Base-by-base conservation (phyloP, 2,888 invertebrate genomes). In the Tenthredo scrophulariae region DNA sequence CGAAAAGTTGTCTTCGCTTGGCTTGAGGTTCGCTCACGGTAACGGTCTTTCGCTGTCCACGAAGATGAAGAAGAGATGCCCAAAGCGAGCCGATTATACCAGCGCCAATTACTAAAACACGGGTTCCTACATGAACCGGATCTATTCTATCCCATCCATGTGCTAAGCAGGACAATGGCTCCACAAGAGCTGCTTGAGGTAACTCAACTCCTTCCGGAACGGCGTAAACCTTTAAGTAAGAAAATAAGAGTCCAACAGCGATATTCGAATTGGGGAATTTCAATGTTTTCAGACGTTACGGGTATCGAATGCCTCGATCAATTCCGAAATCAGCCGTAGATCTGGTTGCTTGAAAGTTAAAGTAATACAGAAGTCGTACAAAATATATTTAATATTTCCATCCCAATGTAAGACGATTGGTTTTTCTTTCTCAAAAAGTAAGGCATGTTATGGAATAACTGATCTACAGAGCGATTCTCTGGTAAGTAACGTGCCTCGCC, bases 51-150 rank as follows among this genome's bases (percentile, higher is more conserved):
- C 95, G 94, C 89, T 96, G 96, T 0, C 97, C 97, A 70, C 96
- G 96, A 7, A 96, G 94, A 90, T 97, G 96, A 0, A 97, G 94
- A 0, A 95, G 92, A 0, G 95, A 95, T 0, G 95, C 93, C 96
- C 96, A 97, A 0, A 97, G 93, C 26, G 94, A 89, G 90, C 97
- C 97, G 87, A 97, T 96, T 75, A 97, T 96, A 0, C 97, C 97
- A 84, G 96, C 96, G 0, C 97, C 97, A 0, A 95, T 94, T 0
- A 97, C 93, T 0, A 97, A 94, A 26, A 96, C 95, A 87, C 94
- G 95, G 58, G 94, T 91, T 0, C 96, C 96, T 0, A 97, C 94
- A 0, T 94, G 90, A 6, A 97, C 92, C 0, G 96, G 96, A 18
- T 94, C 93, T 1, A 96, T 94, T 80, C 94, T 94, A 88, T 96